Percentiles rank a stretch among this genome's conserved stretches.
Conservation (phyloP, 2,888 invertebrate species). For the Ceraclea dissimilis region DNA sequence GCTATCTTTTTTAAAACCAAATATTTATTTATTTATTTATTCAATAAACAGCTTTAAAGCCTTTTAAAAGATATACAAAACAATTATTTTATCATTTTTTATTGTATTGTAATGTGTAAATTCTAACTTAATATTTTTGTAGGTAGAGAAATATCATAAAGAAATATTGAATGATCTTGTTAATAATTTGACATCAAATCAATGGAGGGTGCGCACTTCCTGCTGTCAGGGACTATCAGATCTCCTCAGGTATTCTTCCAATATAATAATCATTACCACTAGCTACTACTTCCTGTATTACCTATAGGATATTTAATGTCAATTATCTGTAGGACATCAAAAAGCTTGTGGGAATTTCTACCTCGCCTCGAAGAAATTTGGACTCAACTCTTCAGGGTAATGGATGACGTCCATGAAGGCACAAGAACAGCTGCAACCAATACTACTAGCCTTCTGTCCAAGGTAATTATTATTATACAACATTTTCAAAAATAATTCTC, state of each 20-base stretch:
- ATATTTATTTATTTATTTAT: not conserved
- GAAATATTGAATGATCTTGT: conserved; percentile 76
- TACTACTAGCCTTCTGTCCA: conserved; percentile 64
- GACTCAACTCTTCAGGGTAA: conserved; percentile 78
- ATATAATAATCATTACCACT: too few species aligned
- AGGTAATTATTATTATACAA: conserved; percentile 44
- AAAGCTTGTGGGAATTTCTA: conserved; percentile 15
- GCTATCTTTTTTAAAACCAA: conserved; percentile 27
- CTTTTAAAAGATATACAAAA: not conserved
- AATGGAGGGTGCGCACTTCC: conserved; percentile 87
- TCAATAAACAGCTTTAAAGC: too few species aligned
- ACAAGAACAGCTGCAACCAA: conserved; percentile 68
- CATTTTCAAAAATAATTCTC: not conserved
- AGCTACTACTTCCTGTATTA: too few species aligned
- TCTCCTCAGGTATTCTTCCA: conserved; percentile 55
- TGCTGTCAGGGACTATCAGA: conserved; percentile 84
- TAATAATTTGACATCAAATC: conserved; percentile 70
- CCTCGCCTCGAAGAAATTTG: conserved; percentile 58
- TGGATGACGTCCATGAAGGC: conserved; percentile 92
- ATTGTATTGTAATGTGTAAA: conserved; percentile 20
- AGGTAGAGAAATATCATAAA: conserved; percentile 75
- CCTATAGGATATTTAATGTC: too few species aligned
- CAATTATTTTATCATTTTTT: conserved; percentile 5
- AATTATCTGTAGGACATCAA: conserved; percentile 13
- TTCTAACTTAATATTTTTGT: conserved; percentile 12